Percentiles rank a stretch among this genome's conserved stretches.
Conservation (phyloP, 2,113 vertebrate genomes). For the Zosterops hypoxanthus region DNA sequence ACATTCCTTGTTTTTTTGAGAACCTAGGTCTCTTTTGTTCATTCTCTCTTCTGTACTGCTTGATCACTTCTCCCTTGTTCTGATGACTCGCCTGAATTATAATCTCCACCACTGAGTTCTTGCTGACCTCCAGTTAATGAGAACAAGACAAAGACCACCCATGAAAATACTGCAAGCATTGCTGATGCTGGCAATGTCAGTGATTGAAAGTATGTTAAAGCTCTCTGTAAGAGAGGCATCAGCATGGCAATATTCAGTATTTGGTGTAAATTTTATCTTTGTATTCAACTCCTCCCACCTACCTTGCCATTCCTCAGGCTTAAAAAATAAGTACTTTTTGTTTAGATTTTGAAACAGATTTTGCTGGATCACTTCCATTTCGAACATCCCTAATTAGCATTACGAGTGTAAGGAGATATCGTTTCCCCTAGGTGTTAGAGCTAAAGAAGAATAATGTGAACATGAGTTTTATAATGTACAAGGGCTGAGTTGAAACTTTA, state of each 20-base stretch:
- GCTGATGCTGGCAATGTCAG: not conserved
- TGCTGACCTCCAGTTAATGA: conserved; percentile 5
- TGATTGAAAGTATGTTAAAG: conserved; percentile 13
- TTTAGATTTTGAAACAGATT: not conserved
- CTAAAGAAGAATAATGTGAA: not conserved
- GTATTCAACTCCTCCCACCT: not conserved
- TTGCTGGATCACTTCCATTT: not conserved
- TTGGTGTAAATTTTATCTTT: not conserved
- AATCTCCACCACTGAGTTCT: not conserved
- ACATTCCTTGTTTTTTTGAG: not conserved
- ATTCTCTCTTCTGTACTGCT: not conserved
- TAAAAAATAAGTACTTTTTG: not conserved
- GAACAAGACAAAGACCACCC: conserved; percentile 23
- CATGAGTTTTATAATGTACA: not conserved
- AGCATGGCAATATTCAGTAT: not conserved
- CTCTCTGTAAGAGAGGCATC: not conserved
- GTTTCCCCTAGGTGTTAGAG: not conserved
- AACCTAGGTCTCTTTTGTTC: not conserved
- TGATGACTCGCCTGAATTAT: not conserved
- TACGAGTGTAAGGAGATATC: not conserved
- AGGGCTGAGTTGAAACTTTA: not conserved
- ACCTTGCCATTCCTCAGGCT: not conserved
- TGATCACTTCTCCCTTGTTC: not conserved
- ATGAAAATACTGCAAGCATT: not conserved
- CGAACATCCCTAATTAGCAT: not conserved